phyloP scores from a whole-genome alignment of 2,113 vertebrate species.

The Xiphophorus couchianus region DNA sequence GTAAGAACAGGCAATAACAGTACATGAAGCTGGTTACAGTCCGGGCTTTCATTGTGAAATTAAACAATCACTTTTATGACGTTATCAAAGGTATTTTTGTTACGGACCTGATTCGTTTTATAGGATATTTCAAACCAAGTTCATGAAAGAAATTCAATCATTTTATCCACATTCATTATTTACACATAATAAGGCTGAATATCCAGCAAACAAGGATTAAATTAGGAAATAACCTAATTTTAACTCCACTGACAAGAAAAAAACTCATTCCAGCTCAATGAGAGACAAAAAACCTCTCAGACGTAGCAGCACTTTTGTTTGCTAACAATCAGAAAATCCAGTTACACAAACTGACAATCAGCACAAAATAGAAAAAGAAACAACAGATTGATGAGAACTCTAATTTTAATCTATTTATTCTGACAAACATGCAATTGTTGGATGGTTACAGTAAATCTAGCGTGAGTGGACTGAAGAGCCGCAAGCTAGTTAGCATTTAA shows the following conservation, averaged over 20 bases:
- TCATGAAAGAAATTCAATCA: neutral
- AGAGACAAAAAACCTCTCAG: neutral
- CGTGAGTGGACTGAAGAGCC: neutral
- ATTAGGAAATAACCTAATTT: neutral
- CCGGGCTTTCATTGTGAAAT: neutral
- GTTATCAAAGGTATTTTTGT: neutral
- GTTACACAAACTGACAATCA: neutral
- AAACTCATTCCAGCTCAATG: neutral
- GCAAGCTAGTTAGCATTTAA: neutral
- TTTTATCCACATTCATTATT: constrained; percentile 47
- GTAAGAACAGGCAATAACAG: constrained; percentile 34
- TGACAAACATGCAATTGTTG: constrained; percentile 9
- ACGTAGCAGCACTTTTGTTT: neutral
- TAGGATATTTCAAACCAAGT: neutral
- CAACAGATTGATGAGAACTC: neutral
- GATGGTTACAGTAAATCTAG: neutral
- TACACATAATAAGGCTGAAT: neutral
- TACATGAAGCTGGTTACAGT: neutral
- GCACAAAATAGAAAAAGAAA: neutral
- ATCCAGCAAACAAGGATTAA: neutral
- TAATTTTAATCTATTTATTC: neutral
- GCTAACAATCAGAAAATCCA: neutral
- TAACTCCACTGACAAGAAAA: neutral
- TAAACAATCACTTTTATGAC: neutral
- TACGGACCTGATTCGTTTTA: neutral